Evolutionary conservation across 1,140 invertebrate species (phyloP).

Genomic region (Drosophila sturtevanti): DNA sequence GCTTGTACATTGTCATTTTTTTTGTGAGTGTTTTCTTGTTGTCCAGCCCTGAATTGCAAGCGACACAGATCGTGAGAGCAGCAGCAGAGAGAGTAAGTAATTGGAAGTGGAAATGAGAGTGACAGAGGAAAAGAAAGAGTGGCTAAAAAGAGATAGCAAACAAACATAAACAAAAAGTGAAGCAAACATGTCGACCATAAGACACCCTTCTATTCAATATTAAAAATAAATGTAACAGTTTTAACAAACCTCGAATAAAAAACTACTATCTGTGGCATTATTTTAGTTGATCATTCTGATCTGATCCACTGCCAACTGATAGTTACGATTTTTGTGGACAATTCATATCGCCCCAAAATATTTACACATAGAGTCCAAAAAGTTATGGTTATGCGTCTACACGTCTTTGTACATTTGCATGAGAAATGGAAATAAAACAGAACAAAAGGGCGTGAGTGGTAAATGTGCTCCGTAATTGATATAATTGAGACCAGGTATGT

Average conservation of each 20-base stretch:
- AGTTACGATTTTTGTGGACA: too few species aligned
- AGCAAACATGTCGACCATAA: conserved; percentile 31
- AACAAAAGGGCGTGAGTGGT: conserved; percentile 61
- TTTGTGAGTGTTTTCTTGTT: background rate
- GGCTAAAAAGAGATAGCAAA: conserved; percentile 37
- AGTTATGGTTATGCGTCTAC: background rate
- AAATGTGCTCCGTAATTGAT: conserved; percentile 72
- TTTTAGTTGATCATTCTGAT: too few species aligned
- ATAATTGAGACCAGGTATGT: conserved; percentile 70
- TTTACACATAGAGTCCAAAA: too few species aligned
- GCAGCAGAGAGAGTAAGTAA: background rate
- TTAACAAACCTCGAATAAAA: too few species aligned
- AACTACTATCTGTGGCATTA: too few species aligned
- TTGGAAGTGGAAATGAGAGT: conserved; percentile 14
- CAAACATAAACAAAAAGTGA: conserved; percentile 17
- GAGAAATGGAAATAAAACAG: conserved; percentile 22
- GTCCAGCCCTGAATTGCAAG: background rate
- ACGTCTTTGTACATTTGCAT: background rate
- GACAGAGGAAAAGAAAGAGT: conserved; percentile 11
- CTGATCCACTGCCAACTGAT: too few species aligned
- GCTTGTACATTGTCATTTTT: background rate
- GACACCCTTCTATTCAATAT: background rate
- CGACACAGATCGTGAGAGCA: background rate
- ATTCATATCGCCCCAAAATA: too few species aligned
- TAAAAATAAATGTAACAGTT: too few species aligned